A percentile compares a stretch with the other conserved stretches of the same genome.
Evolutionary conservation across 1,140 invertebrate genomes (phyloP).

Genomic region (Rhizoglyphus robini): DNA sequence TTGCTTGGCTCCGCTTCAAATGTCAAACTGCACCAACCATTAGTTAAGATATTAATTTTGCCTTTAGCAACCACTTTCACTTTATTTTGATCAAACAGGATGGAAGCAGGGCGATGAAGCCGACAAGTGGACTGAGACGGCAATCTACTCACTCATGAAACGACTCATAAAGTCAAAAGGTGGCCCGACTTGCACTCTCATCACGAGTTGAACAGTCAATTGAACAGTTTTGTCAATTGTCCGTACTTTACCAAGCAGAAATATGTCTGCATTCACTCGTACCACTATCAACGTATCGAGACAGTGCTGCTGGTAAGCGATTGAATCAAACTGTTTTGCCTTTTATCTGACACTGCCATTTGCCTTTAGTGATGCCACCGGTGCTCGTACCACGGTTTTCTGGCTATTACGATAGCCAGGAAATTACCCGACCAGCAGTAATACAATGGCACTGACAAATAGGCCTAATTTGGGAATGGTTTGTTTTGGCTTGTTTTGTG

Average conservation of each 20-base stretch:
- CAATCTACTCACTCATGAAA: conserved; percentile 93
- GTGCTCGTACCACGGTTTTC: conserved; percentile 88
- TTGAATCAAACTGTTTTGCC: neutral
- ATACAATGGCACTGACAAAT: conserved; percentile 48
- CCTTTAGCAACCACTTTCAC: too few species aligned
- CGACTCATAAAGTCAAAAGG: conserved; percentile 91
- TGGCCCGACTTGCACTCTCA: conserved; percentile 93
- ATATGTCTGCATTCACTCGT: conserved; percentile 82
- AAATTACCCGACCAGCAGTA: conserved; percentile 47
- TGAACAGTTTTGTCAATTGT: conserved; percentile 78
- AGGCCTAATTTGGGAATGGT: neutral
- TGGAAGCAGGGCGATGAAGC: conserved; percentile 39
- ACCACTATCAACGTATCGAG: conserved; percentile 84
- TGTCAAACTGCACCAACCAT: too few species aligned
- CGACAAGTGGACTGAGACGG: conserved; percentile 84
- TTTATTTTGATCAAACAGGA: conserved; percentile 43
- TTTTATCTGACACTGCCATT: neutral
- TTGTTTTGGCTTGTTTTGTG: neutral
- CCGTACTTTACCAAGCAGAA: conserved; percentile 77
- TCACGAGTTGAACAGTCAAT: conserved; percentile 80
- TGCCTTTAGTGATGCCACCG: conserved; percentile 64
- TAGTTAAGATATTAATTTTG: too few species aligned
- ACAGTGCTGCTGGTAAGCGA: conserved; percentile 47
- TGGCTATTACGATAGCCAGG: too few species aligned
- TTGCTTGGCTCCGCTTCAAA: too few species aligned